Conservation (phyloP, 2,797 vertebrate species). For the Linurgus olivaceus region DNA sequence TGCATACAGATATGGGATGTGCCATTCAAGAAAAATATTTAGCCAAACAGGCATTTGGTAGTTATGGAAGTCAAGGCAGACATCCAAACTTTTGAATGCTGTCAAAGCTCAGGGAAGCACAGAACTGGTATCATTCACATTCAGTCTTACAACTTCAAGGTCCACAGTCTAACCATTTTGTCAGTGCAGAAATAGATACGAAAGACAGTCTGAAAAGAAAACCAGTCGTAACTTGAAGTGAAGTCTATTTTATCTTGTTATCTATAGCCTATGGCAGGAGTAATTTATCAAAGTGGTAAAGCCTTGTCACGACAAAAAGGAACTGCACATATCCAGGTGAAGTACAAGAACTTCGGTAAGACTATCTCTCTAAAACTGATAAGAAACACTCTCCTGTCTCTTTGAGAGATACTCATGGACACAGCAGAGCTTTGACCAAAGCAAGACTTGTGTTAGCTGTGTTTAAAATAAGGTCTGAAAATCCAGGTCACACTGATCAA, state of each 20-base stretch:
- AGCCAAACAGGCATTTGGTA: background rate
- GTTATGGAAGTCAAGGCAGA: background rate
- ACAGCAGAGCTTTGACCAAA: background rate
- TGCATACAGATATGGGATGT: rapidly evolving
- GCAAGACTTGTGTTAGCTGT: background rate
- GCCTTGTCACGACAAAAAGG: background rate
- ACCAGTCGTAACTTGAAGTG: background rate
- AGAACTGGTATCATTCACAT: background rate
- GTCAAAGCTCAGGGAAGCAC: background rate
- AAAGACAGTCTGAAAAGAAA: slow-evolving; percentile 2
- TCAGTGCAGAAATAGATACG: background rate
- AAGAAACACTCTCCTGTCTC: background rate
- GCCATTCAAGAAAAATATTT: background rate
- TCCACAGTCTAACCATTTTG: background rate
- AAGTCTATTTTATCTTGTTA: background rate
- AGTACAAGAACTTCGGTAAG: background rate
- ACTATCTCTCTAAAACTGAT: background rate
- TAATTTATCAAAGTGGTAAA: background rate
- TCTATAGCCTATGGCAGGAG: background rate
- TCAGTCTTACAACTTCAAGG: background rate
- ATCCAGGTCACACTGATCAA: background rate
- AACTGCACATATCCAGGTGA: background rate
- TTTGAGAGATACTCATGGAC: background rate
- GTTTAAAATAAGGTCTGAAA: background rate
- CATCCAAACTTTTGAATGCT: background rate